phyloP scores from a whole-genome alignment of 1,140 invertebrate species.

The Penaeus indicus region DNA sequence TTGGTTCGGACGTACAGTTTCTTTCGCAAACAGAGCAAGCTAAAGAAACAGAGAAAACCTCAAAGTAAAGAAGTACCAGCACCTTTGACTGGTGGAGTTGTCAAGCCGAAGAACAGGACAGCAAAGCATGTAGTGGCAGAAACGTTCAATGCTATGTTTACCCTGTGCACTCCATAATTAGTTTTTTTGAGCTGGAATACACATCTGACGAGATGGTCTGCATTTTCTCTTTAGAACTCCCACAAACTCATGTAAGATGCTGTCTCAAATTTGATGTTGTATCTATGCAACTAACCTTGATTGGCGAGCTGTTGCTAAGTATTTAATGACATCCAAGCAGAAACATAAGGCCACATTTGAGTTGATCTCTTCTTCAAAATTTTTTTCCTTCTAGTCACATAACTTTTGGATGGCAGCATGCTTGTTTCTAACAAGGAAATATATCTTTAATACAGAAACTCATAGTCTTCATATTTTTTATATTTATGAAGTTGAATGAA shows the following conservation, averaged over 20 bases:
- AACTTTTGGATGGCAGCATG: constrained; percentile 28
- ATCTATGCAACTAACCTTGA: no score
- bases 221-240: neutral
- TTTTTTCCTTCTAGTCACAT: constrained; percentile 34
- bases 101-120: constrained; percentile 60
- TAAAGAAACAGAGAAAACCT: constrained; percentile 42
- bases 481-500: constrained; percentile 16
- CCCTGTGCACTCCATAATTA: constrained; percentile 60
- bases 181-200: neutral
- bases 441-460: neutral
- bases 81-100: constrained; percentile 35
- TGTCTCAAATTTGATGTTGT: no score
- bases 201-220: neutral
- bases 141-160: constrained; percentile 66
- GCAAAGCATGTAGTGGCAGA: constrained; percentile 60
- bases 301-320: no score
- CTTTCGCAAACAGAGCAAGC: constrained; percentile 43
- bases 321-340: no score
- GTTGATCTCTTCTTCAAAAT: neutral
- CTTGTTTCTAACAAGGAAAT: constrained; percentile 20
- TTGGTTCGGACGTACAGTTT: constrained; percentile 44
- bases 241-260: no score
- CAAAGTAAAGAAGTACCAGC: constrained; percentile 33
- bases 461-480: constrained; percentile 22
- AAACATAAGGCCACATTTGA: no score